Percentiles rank a stretch among this genome's conserved stretches.
Evolutionary conservation across 2,113 vertebrate genomes (phyloP).

Genomic region (Bostrychus sinensis): DNA sequence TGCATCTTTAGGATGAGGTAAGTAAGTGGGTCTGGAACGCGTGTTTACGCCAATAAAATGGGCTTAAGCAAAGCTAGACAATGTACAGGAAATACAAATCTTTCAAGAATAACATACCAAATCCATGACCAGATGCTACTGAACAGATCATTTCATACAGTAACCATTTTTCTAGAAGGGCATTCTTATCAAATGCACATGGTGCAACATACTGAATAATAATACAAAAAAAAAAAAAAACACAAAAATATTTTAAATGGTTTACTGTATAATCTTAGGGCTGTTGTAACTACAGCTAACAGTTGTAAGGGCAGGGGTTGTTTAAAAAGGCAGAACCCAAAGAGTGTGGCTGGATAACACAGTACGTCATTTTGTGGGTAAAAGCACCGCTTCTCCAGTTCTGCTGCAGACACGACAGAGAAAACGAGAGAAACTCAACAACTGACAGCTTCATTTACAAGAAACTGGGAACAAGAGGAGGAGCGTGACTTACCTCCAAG

Average conservation of each 20-base stretch:
- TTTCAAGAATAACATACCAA: slow-evolving; percentile 67
- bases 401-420: slow-evolving; percentile 39
- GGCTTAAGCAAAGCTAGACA: slow-evolving; percentile 69
- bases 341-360: slow-evolving; percentile 31
- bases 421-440: slow-evolving; percentile 21
- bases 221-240: too few species aligned
- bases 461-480: not conserved
- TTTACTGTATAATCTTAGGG: slow-evolving; percentile 88
- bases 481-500: slow-evolving; percentile 63
- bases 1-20: slow-evolving; percentile 84
- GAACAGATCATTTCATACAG: slow-evolving; percentile 74
- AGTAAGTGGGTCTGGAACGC: slow-evolving; percentile 87
- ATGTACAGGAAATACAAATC: slow-evolving; percentile 52
- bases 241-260: slow-evolving; percentile 42
- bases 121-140: slow-evolving; percentile 48
- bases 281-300: slow-evolving; percentile 83
- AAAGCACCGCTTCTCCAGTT: slow-evolving; percentile 64
- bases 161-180: slow-evolving; percentile 81
- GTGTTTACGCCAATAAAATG: slow-evolving; percentile 62
- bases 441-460: not conserved
- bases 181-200: slow-evolving; percentile 77
- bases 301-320: slow-evolving; percentile 71
- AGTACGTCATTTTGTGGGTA: slow-evolving; percentile 49
- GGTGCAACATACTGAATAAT: slow-evolving; percentile 69
- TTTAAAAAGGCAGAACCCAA: slow-evolving; percentile 59